Conservation (phyloP, 2,113 vertebrate species). For the Serinus canaria region DNA sequence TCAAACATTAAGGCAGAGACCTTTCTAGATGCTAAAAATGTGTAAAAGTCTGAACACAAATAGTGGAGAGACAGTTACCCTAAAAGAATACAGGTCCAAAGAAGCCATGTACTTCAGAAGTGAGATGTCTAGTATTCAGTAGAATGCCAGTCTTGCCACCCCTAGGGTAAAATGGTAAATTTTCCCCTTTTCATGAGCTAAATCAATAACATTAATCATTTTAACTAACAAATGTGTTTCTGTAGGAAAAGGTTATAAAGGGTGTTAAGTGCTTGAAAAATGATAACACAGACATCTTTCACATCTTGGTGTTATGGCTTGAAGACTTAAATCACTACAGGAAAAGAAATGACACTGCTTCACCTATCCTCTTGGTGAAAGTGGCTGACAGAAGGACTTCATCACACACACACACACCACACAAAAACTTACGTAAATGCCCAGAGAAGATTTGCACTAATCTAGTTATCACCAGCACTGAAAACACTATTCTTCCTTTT, state of each 20-base stretch:
- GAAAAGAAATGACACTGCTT: background rate
- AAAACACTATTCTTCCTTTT: slow-evolving; percentile 78
- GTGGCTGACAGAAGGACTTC: background rate
- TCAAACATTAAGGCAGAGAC: background rate
- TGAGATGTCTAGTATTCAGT: background rate
- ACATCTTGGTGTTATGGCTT: background rate
- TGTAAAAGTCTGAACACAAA: background rate
- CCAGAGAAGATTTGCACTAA: background rate
- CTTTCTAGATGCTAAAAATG: background rate
- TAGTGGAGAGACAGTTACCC: background rate
- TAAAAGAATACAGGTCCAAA: background rate
- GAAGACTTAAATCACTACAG: background rate
- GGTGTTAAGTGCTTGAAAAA: background rate
- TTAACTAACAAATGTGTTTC: background rate
- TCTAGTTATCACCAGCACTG: slow-evolving; percentile 74
- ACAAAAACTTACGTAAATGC: background rate
- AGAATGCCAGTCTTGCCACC: background rate
- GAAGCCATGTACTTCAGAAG: background rate
- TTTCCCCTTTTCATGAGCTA: background rate
- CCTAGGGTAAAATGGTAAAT: background rate
- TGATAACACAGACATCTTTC: background rate
- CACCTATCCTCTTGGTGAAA: background rate
- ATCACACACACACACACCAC: background rate
- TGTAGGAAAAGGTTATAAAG: background rate
- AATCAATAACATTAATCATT: background rate